Percentiles rank a stretch among this genome's conserved stretches.
phyloP scores from a whole-genome alignment of 2,797 vertebrate species.

The Paguma larvata region DNA sequence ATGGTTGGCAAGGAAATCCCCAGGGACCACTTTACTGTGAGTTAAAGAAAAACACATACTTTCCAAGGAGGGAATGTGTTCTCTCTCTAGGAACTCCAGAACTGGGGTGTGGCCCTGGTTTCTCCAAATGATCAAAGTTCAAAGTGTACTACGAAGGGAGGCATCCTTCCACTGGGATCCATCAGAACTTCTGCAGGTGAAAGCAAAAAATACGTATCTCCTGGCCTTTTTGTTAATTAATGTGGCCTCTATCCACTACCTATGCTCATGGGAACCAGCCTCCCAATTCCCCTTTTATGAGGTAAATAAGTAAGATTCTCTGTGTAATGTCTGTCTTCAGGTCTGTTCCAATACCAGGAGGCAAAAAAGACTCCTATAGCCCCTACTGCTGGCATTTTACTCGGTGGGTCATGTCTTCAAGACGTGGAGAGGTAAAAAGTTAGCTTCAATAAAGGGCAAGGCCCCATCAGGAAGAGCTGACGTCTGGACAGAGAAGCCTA shows the following conservation, averaged over 20 bases:
- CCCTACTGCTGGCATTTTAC: background rate
- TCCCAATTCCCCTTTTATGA: background rate
- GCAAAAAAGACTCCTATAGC: background rate
- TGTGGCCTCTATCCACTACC: background rate
- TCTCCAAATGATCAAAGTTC: background rate
- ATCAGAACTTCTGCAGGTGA: background rate
- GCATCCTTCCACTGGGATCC: background rate
- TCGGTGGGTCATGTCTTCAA: background rate
- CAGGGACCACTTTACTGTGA: background rate
- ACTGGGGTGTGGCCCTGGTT: background rate
- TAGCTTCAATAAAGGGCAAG: background rate
- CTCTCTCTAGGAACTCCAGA: background rate
- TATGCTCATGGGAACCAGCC: background rate
- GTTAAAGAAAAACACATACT: background rate
- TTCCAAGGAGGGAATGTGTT: background rate
- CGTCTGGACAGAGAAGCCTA: background rate
- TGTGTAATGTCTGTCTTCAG: background rate
- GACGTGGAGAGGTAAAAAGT: background rate
- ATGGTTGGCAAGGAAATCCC: slow-evolving; percentile 39
- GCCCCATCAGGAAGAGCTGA: background rate
- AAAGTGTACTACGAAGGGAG: background rate
- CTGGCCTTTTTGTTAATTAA: background rate
- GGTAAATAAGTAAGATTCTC: background rate
- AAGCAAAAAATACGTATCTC: background rate
- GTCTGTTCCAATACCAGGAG: background rate